These are phyloP conservation scores for Pheosia gnoma DNA, from an alignment of 2,888 invertebrate genomes.

Conservation along the genomic window DNA sequence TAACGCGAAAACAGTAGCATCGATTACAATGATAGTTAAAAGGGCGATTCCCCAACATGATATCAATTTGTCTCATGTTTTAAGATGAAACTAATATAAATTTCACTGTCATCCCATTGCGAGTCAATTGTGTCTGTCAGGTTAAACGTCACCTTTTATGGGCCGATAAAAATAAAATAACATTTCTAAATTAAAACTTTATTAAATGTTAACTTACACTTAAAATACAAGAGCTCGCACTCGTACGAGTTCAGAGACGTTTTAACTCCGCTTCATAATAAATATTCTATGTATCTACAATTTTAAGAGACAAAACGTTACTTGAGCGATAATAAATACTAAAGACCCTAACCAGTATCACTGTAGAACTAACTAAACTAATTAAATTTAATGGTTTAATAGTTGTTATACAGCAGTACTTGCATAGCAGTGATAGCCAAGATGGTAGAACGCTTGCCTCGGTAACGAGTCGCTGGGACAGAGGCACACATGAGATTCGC, in stretches of 20 bases:
- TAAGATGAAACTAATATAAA: too few species aligned
- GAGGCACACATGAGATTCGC: too few species aligned
- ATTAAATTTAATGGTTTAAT: background rate
- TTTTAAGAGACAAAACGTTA: constrained; percentile 15
- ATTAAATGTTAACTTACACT: constrained; percentile 25
- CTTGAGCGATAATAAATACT: constrained; percentile 5
- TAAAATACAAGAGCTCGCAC: constrained; percentile 27
- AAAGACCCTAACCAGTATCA: background rate
- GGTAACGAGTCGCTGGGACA: too few species aligned
- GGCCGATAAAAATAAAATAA: constrained; percentile 9
- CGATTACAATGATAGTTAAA: too few species aligned
- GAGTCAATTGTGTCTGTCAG: too few species aligned
- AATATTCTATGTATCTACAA: constrained; percentile 36
- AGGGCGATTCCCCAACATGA: too few species aligned
- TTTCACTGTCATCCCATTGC: too few species aligned
- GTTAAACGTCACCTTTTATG: background rate
- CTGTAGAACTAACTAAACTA: background rate
- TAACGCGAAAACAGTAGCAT: too few species aligned
- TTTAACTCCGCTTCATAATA: constrained; percentile 30
- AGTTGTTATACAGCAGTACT: too few species aligned
- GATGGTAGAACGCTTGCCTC: too few species aligned
- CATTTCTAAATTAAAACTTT: constrained; percentile 22
- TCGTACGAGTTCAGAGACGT: constrained; percentile 11
- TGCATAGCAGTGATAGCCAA: too few species aligned
- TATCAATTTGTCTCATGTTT: too few species aligned